Conservation (phyloP, 2,888 invertebrate genomes). For the Melikaiella ostensackeni region DNA sequence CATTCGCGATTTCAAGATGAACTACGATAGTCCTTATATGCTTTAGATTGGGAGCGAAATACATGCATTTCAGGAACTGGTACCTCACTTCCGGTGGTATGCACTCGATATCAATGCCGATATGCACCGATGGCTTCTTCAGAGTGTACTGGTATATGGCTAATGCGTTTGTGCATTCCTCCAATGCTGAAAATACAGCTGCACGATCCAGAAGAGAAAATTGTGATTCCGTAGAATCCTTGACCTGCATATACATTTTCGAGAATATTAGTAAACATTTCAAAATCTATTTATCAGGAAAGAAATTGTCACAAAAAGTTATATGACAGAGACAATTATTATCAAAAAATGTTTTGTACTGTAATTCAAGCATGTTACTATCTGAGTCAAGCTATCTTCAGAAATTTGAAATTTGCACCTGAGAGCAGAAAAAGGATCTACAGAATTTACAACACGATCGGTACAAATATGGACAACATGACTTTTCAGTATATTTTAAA, state of each 20-base stretch:
- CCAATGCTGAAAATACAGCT: slow-evolving; percentile 61
- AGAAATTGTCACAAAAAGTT: too few relatives aligned
- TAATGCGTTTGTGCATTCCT: slow-evolving; percentile 66
- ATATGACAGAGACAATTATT: too few relatives aligned
- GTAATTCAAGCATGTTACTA: too few relatives aligned
- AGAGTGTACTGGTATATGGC: slow-evolving; percentile 66
- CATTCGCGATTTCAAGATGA: not conserved
- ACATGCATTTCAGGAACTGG: slow-evolving; percentile 55
- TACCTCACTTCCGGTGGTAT: slow-evolving; percentile 57
- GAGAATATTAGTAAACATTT: not conserved
- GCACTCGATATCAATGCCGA: slow-evolving; percentile 57
- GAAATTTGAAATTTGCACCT: too few relatives aligned
- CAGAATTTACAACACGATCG: too few relatives aligned
- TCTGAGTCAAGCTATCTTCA: too few relatives aligned
- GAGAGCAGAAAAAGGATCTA: too few relatives aligned
- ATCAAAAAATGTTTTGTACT: too few relatives aligned
- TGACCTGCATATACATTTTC: not conserved
- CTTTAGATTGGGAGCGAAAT: slow-evolving; percentile 46
- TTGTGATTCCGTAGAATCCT: slow-evolving; percentile 43
- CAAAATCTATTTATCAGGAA: not conserved
- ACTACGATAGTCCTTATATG: slow-evolving; percentile 18
- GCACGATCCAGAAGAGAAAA: slow-evolving; percentile 54
- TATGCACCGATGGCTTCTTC: slow-evolving; percentile 56
- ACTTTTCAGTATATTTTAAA: too few relatives aligned
- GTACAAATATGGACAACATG: too few relatives aligned